Base-by-base conservation (phyloP, 1,140 invertebrate species). In the Drosophila persimilis region DNA sequence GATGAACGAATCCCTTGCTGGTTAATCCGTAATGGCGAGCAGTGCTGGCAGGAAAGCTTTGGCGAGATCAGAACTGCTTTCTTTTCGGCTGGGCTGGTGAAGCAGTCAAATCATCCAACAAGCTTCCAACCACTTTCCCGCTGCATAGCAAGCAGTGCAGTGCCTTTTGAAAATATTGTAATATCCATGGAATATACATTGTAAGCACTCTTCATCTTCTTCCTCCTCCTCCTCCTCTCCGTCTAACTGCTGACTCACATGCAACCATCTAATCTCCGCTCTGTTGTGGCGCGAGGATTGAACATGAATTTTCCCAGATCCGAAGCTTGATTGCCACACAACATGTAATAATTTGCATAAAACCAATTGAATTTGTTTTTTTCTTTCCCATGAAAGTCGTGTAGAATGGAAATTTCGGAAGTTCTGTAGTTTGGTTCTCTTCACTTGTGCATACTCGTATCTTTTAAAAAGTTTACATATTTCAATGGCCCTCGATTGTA, bases 271-370 rank as follows among this genome's bases (percentile, higher is more conserved):
- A 13, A 39, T 11, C 35, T 39, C 0, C 11, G 35, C 35, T 46
- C n/a, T 54, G 29, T 31, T 44, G 17, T 54, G 39, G 26, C 17
- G 57, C 47, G 56, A 26, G 46, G 15, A 58, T 29, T 31, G 29
- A 64, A 64, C 65, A 67, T 50, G 51, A 47, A 69, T 55, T 15
- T 69, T 69, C 65, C 65, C 65, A 69, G 65, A 69, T 69, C 50
- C 62, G 59, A 24, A 66, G 44, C 65, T 48, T 35, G 50, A 69
- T 69, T 69, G 63, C 63, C 39, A 29, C 50, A 53, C 63, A 67
- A 55, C 62, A 67, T 67, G 61, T 66, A 63, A 66, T 66, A 62
- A 47, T 67, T 67, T 41, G 64, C 64, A 67, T 69, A 44, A 48
- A 48, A 17, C 62, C n/a, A 2, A 31, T 41, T 29, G 17, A 26